Evolutionary conservation across 2,113 vertebrate genomes (phyloP), one percentile per base, ranked within the genome.

Genomic region (Eolophus roseicapilla): DNA sequence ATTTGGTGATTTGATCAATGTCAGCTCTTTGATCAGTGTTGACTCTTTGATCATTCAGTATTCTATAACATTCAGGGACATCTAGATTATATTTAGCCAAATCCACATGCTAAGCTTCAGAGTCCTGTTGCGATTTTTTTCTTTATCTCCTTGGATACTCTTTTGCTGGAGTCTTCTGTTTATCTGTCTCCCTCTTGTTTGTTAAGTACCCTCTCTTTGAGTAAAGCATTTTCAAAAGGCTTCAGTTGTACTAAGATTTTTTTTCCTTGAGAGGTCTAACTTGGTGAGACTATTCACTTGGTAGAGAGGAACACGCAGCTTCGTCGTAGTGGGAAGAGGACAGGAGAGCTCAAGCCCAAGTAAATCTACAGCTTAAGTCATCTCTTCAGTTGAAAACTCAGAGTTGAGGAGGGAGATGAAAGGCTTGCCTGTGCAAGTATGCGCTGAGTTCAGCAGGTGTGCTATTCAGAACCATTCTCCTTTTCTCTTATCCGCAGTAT

Each of bases 261-360:
- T 53, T 49, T 19, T 24, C 20, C 20, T 0, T 11, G 41, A 53
- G 23, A 57, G 2, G 13, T 21, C n/a, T 37, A 12, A 7, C 0
- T 1, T 20, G 27, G 10, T 50, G 44, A 44, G 28, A 67, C 27
- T 11, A 3, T 44, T 62, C 17, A 3, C 11, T 57, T 35, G 10
- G 24, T 33, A 27, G 31, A 47, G 60, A 37, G 43, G 17, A 50
- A 37, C 18, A 11, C 4, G 13, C 13, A 25, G 8, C 7, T 65
- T 60, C 23, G 5, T 25, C 10, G 1, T 4, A 19, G n/a, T 2
- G 17, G 5, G 47, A 35, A 86, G 25, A 81, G 65, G 44, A 37
- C 17, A 46, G 33, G 17, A 65, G 19, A 81, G 25, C 18, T 71
- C 7, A 19, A 73, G 12, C 19, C 62, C 24, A 43, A 65, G 27